Percentiles rank a stretch among this genome's conserved stretches.
Evolutionary conservation across 2,888 invertebrate genomes (phyloP).

Genomic region (Acrocyrtus sp.): DNA sequence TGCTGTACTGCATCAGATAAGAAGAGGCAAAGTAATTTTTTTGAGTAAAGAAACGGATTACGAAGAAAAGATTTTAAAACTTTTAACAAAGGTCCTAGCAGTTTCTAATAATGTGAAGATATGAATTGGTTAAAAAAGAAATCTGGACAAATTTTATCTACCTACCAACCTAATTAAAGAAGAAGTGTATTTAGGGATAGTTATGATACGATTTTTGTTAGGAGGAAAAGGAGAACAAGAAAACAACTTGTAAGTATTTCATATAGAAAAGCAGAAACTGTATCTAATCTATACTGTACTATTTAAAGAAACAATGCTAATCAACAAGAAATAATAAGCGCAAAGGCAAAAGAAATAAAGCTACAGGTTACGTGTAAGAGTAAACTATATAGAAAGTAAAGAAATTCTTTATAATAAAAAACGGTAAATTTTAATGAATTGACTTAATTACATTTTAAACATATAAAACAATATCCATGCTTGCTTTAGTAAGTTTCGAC

Average conservation of each 20-base stretch:
- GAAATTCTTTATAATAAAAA: neutral
- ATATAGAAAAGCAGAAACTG: neutral
- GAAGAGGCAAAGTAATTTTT: too few species aligned
- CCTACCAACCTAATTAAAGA: neutral
- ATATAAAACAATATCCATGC: slow-evolving; percentile 10
- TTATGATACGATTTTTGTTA: slow-evolving; percentile 9
- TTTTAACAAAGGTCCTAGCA: too few species aligned
- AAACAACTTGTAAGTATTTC: too few species aligned
- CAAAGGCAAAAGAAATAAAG: too few species aligned
- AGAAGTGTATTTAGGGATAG: too few species aligned
- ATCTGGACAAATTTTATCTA: neutral
- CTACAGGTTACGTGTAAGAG: too few species aligned
- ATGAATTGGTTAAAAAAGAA: slow-evolving; percentile 28
- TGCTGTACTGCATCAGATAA: too few species aligned
- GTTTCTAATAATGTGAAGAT: too few species aligned
- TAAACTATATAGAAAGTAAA: too few species aligned
- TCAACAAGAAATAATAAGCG: too few species aligned
- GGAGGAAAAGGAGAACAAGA: neutral
- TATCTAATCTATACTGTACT: neutral
- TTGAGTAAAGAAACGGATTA: too few species aligned
- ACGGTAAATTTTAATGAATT: neutral
- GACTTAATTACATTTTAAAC: slow-evolving; percentile 18
- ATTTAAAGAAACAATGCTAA: neutral
- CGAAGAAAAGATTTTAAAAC: too few species aligned
- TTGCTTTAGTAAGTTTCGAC: slow-evolving; percentile 40